phyloP scores from a whole-genome alignment of 2,888 invertebrate genomes.

The Drosophila villosipedis region DNA sequence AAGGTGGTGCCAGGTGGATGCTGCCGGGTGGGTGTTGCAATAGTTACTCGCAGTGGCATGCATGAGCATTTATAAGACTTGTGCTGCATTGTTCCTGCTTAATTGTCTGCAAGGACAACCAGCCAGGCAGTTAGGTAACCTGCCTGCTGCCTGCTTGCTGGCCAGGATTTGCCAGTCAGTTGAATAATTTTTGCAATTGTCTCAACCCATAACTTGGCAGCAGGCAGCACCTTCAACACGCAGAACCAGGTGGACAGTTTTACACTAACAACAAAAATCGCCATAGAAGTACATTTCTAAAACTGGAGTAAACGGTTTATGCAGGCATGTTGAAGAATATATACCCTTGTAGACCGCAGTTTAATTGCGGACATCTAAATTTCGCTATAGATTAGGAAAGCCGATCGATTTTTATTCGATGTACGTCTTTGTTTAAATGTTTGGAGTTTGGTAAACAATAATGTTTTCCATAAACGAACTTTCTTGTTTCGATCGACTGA shows the following conservation, averaged over 20 bases:
- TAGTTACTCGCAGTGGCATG: slow-evolving; percentile 36
- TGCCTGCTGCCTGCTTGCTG: slow-evolving; percentile 21
- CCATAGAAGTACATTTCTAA: background rate
- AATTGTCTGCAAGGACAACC: slow-evolving; percentile 73
- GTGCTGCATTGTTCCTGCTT: slow-evolving; percentile 73
- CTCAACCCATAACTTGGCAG: slow-evolving; percentile 59
- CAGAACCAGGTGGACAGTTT: slow-evolving; percentile 18
- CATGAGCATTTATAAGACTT: slow-evolving; percentile 56
- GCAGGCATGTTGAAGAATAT: background rate
- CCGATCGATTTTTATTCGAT: no score
- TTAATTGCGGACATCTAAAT: background rate
- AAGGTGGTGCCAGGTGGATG: slow-evolving; percentile 6
- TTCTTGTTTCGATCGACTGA: background rate
- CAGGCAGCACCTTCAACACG: slow-evolving; percentile 11
- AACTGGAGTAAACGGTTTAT: background rate
- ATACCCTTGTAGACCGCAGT: background rate
- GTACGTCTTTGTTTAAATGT: no score
- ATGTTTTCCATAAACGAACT: background rate
- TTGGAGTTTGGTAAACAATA: no score
- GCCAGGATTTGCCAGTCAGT: slow-evolving; percentile 49
- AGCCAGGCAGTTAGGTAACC: slow-evolving; percentile 20
- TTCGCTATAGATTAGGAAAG: no score
- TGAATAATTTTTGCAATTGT: slow-evolving; percentile 72
- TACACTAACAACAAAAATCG: background rate
- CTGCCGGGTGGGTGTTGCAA: background rate